A percentile compares a stretch with the other conserved stretches of the same genome.
phyloP scores from a whole-genome alignment of 2,888 invertebrate genomes.

The Hipparchia semele region DNA sequence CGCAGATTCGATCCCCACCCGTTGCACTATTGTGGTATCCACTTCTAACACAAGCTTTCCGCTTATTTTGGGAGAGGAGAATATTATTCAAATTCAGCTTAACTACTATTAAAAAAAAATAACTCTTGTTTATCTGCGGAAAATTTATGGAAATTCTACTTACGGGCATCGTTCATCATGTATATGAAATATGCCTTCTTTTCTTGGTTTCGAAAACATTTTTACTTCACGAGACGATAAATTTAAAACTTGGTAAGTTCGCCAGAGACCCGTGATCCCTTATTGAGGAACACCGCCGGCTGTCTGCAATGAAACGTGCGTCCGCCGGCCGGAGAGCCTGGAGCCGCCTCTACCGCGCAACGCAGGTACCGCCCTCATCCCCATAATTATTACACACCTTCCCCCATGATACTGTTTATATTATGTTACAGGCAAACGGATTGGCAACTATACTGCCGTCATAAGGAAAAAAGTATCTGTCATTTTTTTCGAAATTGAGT shows the following conservation, averaged over 20 bases:
- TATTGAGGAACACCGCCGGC: constrained; percentile 41
- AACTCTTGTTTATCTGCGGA: too few species aligned
- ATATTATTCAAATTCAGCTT: too few species aligned
- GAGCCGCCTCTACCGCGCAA: constrained; percentile 43
- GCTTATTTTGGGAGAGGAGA: too few species aligned
- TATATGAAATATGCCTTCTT: constrained; percentile 50
- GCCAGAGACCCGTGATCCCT: not conserved
- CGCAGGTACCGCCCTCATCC: constrained; percentile 38
- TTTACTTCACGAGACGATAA: constrained; percentile 8
- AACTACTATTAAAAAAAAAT: too few species aligned
- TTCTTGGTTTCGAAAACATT: constrained; percentile 47
- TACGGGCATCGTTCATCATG: constrained; percentile 62
- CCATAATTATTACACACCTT: constrained; percentile 20
- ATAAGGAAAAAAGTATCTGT: too few species aligned
- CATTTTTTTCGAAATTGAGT: too few species aligned
- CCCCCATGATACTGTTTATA: too few species aligned
- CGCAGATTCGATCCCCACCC: too few species aligned
- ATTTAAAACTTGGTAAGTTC: constrained; percentile 1
- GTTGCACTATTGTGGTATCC: too few species aligned
- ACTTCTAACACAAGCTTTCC: too few species aligned
- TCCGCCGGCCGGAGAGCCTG: constrained; percentile 19
- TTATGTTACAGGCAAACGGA: too few species aligned
- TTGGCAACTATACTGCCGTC: too few species aligned
- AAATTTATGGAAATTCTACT: constrained; percentile 43
- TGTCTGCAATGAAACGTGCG: constrained; percentile 45